Evolutionary conservation across 2,113 vertebrate species (phyloP).

Genomic region (Chlorodrepanis virens): DNA sequence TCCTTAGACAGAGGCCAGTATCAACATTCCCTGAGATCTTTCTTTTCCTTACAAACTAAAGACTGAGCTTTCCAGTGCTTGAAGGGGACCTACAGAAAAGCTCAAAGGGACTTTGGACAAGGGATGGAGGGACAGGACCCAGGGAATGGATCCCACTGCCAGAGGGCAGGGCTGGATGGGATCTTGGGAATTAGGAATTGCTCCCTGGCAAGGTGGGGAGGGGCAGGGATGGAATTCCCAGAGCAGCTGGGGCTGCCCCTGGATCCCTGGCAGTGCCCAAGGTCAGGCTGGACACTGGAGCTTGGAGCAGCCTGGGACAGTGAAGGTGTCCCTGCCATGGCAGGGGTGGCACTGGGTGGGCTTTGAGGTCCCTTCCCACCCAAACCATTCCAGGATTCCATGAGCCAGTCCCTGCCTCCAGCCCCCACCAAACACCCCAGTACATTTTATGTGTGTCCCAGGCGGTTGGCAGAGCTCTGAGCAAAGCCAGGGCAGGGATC

Average conservation of each 20-base stretch:
- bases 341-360: fast-evolving
- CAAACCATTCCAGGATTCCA: neutral
- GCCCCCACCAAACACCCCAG: neutral
- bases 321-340: neutral
- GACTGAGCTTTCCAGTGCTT: neutral
- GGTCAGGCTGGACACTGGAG: neutral
- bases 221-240: neutral
- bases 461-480: neutral
- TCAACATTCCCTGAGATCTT: fast-evolving
- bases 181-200: neutral
- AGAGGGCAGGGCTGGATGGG: fast-evolving
- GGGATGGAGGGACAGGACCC: fast-evolving
- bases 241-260: neutral
- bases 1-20: fast-evolving
- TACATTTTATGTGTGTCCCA: fast-evolving
- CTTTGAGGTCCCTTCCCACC: fast-evolving
- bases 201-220: neutral
- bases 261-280: neutral
- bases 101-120: neutral
- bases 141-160: neutral
- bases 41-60: neutral
- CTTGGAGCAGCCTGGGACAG: neutral
- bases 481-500: neutral
- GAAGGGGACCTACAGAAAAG: neutral
- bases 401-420: neutral